phyloP scores from a whole-genome alignment of 1,140 invertebrate species.

The Frieseomelitta varia region DNA sequence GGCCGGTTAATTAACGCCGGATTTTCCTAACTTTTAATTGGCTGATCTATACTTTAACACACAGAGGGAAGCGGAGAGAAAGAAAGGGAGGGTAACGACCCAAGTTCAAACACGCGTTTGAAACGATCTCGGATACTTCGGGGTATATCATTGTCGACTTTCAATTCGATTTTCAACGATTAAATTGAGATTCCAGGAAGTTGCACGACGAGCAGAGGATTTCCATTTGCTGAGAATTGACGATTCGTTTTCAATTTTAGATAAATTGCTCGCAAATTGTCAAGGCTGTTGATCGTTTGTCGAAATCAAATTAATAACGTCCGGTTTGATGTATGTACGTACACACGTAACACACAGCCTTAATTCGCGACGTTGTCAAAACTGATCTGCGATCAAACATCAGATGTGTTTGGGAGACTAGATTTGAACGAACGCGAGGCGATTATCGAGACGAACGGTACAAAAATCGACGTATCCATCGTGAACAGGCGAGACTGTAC shows the following conservation, averaged over 20 bases:
- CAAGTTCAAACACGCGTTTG: background rate
- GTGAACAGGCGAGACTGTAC: background rate
- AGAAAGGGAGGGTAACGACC: background rate
- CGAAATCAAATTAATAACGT: too few species aligned
- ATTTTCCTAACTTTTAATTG: constrained; percentile 48
- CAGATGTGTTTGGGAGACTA: background rate
- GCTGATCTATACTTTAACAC: background rate
- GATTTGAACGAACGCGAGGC: background rate
- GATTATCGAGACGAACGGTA: background rate
- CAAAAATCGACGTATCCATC: constrained; percentile 3
- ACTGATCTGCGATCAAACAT: background rate
- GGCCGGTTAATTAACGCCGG: constrained; percentile 44
- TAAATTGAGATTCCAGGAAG: background rate
- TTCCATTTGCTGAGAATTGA: background rate
- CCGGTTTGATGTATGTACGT: too few species aligned
- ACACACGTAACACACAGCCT: background rate
- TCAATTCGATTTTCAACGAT: background rate
- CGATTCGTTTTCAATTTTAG: background rate
- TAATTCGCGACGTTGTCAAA: background rate
- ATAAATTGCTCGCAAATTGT: background rate
- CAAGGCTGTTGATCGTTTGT: background rate
- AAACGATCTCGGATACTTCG: background rate
- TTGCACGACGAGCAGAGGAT: background rate
- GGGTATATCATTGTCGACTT: background rate
- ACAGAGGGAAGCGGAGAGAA: background rate